Conservation (phyloP, 2,888 invertebrate species). For the Machimus atricapillus region DNA sequence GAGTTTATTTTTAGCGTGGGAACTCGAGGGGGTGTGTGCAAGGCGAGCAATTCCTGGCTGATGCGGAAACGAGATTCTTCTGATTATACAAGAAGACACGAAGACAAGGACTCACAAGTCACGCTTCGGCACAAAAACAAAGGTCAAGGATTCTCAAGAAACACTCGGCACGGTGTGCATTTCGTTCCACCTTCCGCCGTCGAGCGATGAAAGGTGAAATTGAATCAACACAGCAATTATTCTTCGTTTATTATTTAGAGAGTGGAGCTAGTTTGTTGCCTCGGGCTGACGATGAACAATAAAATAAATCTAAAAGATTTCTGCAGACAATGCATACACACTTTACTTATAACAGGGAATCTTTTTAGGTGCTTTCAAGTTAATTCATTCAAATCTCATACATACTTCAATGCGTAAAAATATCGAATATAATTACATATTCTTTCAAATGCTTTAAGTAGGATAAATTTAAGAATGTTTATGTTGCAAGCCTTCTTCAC, state of each 20-base stretch:
- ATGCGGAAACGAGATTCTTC: not conserved
- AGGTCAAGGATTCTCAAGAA: not conserved
- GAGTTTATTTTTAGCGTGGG: constrained; percentile 2
- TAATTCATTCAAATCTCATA: too few relatives aligned
- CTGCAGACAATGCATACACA: too few relatives aligned
- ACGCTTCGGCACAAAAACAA: not conserved
- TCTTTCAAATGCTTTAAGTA: too few relatives aligned
- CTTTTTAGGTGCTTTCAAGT: too few relatives aligned
- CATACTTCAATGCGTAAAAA: too few relatives aligned
- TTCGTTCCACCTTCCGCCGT: not conserved
- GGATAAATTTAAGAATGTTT: too few relatives aligned
- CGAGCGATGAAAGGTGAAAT: not conserved
- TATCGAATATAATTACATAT: too few relatives aligned
- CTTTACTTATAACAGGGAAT: not conserved
- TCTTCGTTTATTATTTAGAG: not conserved
- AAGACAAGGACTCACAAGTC: not conserved
- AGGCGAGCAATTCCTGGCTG: not conserved
- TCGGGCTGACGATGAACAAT: not conserved
- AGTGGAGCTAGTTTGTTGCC: not conserved
- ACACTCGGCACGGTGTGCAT: not conserved
- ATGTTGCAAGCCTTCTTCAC: too few relatives aligned
- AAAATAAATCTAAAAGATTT: not conserved
- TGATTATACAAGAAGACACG: not conserved
- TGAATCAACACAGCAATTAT: not conserved
- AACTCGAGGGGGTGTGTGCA: not conserved